phyloP scores from a whole-genome alignment of 2,797 vertebrate genomes.

The Tolypeutes matacus region DNA sequence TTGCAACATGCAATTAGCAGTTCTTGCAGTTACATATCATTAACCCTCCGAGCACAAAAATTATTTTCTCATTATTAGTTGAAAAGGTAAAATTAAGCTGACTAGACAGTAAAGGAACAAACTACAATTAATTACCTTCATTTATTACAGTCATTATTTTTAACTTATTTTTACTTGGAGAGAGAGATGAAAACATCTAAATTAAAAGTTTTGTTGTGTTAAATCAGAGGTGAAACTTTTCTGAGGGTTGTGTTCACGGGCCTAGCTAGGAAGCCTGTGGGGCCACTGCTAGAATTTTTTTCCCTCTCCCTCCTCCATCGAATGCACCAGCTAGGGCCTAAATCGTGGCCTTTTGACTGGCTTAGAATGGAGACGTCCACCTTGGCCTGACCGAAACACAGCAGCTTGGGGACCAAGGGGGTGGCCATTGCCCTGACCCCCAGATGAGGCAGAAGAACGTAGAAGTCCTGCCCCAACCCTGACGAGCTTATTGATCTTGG shows the following conservation, averaged over 20 bases:
- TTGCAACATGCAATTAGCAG: conserved; percentile 99
- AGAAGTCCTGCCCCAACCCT: not conserved
- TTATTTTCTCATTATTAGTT: conserved; percentile 99
- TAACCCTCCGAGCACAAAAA: conserved; percentile 99
- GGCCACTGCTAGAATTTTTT: not conserved
- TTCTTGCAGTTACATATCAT: conserved; percentile 99
- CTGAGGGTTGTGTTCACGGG: accelerated
- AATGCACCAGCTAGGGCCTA: not conserved
- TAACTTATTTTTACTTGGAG: conserved; percentile 90
- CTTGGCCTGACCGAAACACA: not conserved
- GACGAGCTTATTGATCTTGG: not conserved
- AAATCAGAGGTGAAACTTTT: conserved; percentile 88
- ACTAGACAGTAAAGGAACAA: conserved; percentile 96
- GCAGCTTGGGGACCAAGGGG: not conserved
- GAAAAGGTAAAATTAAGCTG: conserved; percentile 99
- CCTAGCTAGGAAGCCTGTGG: not conserved
- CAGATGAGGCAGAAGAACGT: not conserved
- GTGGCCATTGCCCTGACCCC: not conserved
- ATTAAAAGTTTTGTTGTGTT: conserved; percentile 92
- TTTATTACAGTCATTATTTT: conserved; percentile 94
- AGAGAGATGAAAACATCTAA: conserved; percentile 91
- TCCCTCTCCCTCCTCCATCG: not conserved
- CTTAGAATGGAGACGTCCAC: not conserved
- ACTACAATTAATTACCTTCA: conserved; percentile 94
- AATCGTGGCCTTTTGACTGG: not conserved